These are phyloP conservation scores for Tetranychus truncatus DNA, from an alignment of 2,888 invertebrate species.

Conservation along the genomic window DNA sequence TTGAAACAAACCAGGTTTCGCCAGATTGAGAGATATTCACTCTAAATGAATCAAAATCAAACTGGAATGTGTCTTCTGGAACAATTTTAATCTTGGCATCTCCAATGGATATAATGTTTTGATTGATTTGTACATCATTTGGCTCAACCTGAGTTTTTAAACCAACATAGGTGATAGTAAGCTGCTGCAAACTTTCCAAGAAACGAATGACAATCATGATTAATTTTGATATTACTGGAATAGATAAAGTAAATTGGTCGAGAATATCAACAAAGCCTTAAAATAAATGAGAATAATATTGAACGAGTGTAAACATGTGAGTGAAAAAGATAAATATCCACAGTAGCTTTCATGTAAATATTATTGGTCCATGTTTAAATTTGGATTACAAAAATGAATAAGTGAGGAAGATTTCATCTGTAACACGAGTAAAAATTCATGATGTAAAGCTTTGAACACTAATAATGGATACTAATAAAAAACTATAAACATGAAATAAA, in stretches of 20 bases:
- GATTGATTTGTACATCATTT: neutral
- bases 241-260: neutral
- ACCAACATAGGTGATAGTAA: neutral
- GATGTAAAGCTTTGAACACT: no score
- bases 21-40: neutral
- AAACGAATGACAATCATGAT: slow-evolving; percentile 1
- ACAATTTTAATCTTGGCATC: neutral
- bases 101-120: neutral
- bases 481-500: no score
- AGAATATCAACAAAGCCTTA: no score
- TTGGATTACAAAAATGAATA: no score
- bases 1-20: neutral
- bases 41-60: neutral
- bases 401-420: no score
- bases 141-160: neutral
- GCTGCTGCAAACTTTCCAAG: neutral
- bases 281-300: no score
- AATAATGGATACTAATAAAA: no score
- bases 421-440: no score
- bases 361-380: no score
- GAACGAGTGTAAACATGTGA: no score
- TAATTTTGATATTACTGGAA: neutral
- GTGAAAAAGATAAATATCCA: no score
- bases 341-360: no score
- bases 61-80: neutral